Evolutionary conservation across 2,797 vertebrate species (phyloP).

Genomic region (Chiloscyllium punctatum): DNA sequence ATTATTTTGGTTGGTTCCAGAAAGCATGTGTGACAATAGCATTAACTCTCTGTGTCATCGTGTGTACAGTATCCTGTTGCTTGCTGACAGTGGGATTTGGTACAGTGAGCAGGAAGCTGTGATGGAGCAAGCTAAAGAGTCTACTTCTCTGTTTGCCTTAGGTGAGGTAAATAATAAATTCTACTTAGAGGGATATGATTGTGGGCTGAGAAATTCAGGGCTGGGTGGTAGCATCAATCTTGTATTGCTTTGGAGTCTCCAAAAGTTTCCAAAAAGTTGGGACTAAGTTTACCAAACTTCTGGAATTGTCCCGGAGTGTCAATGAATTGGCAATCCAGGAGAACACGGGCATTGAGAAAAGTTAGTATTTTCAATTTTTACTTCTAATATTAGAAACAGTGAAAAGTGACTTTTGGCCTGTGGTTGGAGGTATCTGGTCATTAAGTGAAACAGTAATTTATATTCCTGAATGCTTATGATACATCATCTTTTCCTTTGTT

Average conservation of each 20-base stretch:
- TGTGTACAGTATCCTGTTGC: neutral
- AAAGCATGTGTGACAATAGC: neutral
- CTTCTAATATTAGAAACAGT: neutral
- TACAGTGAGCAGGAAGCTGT: neutral
- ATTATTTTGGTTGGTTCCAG: neutral
- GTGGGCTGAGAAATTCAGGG: neutral
- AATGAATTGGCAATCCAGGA: neutral
- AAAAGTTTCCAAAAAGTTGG: neutral
- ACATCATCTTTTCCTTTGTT: neutral
- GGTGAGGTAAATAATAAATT: neutral
- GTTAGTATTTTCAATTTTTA: neutral
- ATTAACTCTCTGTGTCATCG: neutral
- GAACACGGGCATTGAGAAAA: neutral
- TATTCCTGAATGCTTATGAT: neutral
- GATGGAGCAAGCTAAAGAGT: neutral
- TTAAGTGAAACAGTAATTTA: neutral
- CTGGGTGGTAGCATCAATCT: neutral
- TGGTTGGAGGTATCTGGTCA: neutral
- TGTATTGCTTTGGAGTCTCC: neutral
- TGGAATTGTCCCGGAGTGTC: neutral
- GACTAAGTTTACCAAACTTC: too few relatives aligned
- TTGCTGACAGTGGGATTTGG: neutral
- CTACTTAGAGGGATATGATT: too few relatives aligned
- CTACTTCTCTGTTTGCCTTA: neutral
- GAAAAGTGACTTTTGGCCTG: neutral